Base-by-base conservation (phyloP, 2,113 vertebrate genomes). In the Nothoprocta perdicaria region DNA sequence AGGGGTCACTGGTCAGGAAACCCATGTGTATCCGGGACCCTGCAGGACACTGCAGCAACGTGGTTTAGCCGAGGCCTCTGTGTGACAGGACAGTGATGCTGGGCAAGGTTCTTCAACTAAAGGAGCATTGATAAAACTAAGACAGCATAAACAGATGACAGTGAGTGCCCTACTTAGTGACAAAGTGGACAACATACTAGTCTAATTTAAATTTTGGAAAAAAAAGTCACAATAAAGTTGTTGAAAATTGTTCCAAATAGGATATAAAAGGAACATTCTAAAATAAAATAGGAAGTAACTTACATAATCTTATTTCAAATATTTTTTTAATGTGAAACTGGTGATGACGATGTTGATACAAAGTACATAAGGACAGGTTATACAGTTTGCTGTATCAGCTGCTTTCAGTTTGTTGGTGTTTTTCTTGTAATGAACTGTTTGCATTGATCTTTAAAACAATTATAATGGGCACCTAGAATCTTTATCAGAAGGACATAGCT, bases 241-340 rank as follows among this genome's bases (percentile, higher is more conserved):
- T 21, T 48, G 84, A 38, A 62, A 80, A 83, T 65, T 50, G 38
- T 57, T 81, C 35, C 86, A 95, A 72, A 78, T 17, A 7, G 19
- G 41, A 88, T 43, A 65, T 23, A 81, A 62, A 67, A 0, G 0
- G 40, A 88, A 73, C 17, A 41, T 4, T 7, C 46, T 45, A 73
- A 55, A 89, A 85, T n/a, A 26, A 29, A 74, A 86, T 78, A 33
- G 33, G 76, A 94, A 94, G 52, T 77, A 57, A 68, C 7, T 66
- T 40, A 60, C 18, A 60, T 79, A 78, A 19, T 53, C 66, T 27
- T 63, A 31, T 84, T 93, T 63, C 13, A 73, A 77, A 40, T 50
- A 31, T 76, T 76, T 81, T 45, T 9, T 55, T 10, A 21, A 72
- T 84, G 76, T 22, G 82, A 91, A 87, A 65, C 35, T 45, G 12